These are phyloP conservation scores for Stylophora pistillata DNA, from an alignment of 64 coral and sea anemone species.

Conservation along the genomic window DNA sequence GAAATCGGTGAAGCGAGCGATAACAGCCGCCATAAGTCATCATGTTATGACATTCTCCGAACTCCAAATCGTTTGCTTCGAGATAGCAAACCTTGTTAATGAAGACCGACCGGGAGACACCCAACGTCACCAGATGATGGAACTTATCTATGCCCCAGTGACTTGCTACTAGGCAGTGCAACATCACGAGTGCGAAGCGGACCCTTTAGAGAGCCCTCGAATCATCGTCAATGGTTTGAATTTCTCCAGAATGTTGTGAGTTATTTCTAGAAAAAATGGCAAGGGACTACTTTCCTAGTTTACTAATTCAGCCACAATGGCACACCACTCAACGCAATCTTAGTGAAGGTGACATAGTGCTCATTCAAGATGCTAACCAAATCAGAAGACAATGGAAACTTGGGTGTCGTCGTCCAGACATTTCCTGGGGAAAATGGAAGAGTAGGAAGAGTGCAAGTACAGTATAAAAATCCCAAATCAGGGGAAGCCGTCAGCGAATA, in stretches of 20 bases:
- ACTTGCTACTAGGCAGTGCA: slow-evolving; percentile 43
- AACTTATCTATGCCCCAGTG: slow-evolving; percentile 52
- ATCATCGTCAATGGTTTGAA: slow-evolving; percentile 27
- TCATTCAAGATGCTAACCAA: slow-evolving; percentile 42
- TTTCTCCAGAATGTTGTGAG: slow-evolving; percentile 49
- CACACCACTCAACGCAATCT: slow-evolving; percentile 34
- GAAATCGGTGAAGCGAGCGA: slow-evolving; percentile 53
- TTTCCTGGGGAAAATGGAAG: slow-evolving; percentile 46
- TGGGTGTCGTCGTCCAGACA: slow-evolving; percentile 19
- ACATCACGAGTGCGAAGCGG: slow-evolving; percentile 39
- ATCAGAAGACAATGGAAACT: slow-evolving; percentile 57
- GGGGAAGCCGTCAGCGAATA: slow-evolving; percentile 31
- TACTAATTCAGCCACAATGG: slow-evolving; percentile 47
- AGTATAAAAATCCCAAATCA: slow-evolving; percentile 32
- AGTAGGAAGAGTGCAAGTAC: slow-evolving; percentile 41
- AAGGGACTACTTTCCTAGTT: slow-evolving; percentile 43
- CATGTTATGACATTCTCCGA: slow-evolving; percentile 42
- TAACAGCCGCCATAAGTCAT: slow-evolving; percentile 36
- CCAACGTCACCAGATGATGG: slow-evolving; percentile 58
- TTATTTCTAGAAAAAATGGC: slow-evolving; percentile 42
- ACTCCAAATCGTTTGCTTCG: slow-evolving; percentile 53
- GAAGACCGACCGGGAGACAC: slow-evolving; percentile 44
- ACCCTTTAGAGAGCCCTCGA: slow-evolving; percentile 21
- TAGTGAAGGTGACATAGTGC: slow-evolving; percentile 51
- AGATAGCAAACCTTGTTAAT: slow-evolving; percentile 29